Percentiles rank a stretch among this genome's conserved stretches.
These are phyloP conservation scores for Cerceris ruficornis DNA, from an alignment of 2,888 invertebrate genomes.

Conservation along the genomic window DNA sequence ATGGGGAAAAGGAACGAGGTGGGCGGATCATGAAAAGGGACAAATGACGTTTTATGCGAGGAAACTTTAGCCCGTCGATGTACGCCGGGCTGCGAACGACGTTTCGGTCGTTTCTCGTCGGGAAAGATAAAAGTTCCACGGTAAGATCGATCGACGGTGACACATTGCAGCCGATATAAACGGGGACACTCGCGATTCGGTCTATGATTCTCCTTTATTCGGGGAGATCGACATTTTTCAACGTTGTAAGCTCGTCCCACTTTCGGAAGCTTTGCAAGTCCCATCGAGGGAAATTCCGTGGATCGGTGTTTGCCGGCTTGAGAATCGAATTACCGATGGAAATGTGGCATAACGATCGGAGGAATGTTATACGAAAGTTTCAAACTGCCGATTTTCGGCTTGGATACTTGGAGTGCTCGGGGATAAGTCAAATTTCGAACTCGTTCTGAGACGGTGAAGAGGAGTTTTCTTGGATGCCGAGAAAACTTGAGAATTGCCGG, in stretches of 20 bases:
- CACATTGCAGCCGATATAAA: slow-evolving; percentile 46
- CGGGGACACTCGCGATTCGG: slow-evolving; percentile 15
- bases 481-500: too few species aligned
- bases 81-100: slow-evolving; percentile 20
- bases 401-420: too few species aligned
- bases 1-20: not conserved
- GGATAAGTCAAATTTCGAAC: too few species aligned
- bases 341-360: too few species aligned
- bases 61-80: slow-evolving; percentile 31
- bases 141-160: slow-evolving; percentile 32
- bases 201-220: slow-evolving; percentile 40
- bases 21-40: not conserved
- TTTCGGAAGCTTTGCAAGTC: too few species aligned
- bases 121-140: slow-evolving; percentile 39
- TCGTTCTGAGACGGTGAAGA: too few species aligned
- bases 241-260: not conserved
- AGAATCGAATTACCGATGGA: too few species aligned
- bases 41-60: slow-evolving; percentile 3
- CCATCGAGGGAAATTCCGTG: too few species aligned
- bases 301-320: too few species aligned
- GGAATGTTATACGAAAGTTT: too few species aligned
- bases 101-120: slow-evolving; percentile 36
- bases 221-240: slow-evolving; percentile 16
- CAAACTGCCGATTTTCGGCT: too few species aligned
- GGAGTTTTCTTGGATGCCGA: too few species aligned